Percentiles rank a stretch among this genome's conserved stretches.
phyloP scores from a whole-genome alignment of 2,797 vertebrate species.

The Todus mexicanus region DNA sequence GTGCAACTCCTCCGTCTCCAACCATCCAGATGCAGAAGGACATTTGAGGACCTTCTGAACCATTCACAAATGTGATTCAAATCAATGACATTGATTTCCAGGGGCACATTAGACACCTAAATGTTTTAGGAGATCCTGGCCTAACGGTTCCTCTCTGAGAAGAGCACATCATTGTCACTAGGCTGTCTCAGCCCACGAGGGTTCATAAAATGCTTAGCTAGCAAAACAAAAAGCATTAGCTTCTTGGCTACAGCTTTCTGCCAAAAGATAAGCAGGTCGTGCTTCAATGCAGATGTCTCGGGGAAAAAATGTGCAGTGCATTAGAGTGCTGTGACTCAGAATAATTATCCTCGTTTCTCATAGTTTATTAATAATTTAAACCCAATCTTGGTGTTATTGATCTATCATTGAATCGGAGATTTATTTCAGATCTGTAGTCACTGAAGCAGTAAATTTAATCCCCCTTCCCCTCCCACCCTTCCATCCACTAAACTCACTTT shows the following conservation, averaged over 20 bases:
- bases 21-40: not conserved
- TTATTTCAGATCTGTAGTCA: constrained; percentile 67
- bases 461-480: constrained; percentile 6
- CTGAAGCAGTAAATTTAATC: constrained; percentile 65
- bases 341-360: constrained; percentile 41
- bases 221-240: constrained; percentile 39
- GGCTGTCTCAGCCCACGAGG: not conserved
- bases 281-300: constrained; percentile 24
- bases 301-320: constrained; percentile 31
- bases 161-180: not conserved
- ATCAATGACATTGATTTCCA: not conserved
- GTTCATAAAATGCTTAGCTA: constrained; percentile 38
- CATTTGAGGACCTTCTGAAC: not conserved
- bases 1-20: not conserved
- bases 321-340: constrained; percentile 36
- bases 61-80: not conserved
- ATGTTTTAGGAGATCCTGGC: not conserved
- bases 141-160: not conserved
- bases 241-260: constrained; percentile 24
- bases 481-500: constrained; percentile 53
- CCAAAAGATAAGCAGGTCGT: not conserved
- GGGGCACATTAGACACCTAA: not conserved
- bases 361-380: constrained; percentile 66
- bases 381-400: constrained; percentile 50
- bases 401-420: constrained; percentile 51